Base-by-base conservation (phyloP, 1,140 invertebrate species). In the Rhagoletis pomonella region DNA sequence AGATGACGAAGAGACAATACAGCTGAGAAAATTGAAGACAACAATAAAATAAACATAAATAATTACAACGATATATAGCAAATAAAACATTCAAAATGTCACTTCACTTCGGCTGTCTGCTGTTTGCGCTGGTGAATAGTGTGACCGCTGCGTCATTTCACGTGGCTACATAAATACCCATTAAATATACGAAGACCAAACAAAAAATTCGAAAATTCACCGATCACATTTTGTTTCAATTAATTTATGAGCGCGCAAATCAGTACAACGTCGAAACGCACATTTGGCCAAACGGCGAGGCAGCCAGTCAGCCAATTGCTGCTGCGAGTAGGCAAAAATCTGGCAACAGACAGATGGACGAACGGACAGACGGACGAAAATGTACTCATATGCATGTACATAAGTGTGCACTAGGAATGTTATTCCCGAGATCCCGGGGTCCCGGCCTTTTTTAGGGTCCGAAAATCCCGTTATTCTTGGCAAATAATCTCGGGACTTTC, bases 151-250 rank as follows among this genome's bases (percentile, higher is more conserved):
- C 4, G 67, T 73, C 42, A 55, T 55, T 44, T 10, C 29, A 67
- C 64, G 39, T 7, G 7, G 19, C 29, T 39, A 67, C 64, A 69
- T 14, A 69, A 3, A 19, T n/a, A 65, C 7, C 3, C 7, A 39
- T n/a, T n/a, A 2, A 6, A 65, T n/a, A 19, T 10, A 44, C 67
- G 42, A 17, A 73, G 44, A 73, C 17, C 14, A 39, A 47, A 73
- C 42, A 42, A n/a, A 67, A 73, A 73, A 73, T 73, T 73, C 73
- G n/a, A 81, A 81, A 81, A 81, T 81, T 81, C 73, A 81, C 73
- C 73, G 73, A 81, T 81, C 73, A 81, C 73, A 81, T 81, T 81
- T 81, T 81, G 73, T 81, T 81, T 81, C 73, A 81, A 81, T 81
- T 81, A 81, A 81, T 81, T 81, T 81, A 81, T 81, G 73, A 81